phyloP scores from a whole-genome alignment of 2,797 vertebrate species.

The Harpagifer antarcticus region DNA sequence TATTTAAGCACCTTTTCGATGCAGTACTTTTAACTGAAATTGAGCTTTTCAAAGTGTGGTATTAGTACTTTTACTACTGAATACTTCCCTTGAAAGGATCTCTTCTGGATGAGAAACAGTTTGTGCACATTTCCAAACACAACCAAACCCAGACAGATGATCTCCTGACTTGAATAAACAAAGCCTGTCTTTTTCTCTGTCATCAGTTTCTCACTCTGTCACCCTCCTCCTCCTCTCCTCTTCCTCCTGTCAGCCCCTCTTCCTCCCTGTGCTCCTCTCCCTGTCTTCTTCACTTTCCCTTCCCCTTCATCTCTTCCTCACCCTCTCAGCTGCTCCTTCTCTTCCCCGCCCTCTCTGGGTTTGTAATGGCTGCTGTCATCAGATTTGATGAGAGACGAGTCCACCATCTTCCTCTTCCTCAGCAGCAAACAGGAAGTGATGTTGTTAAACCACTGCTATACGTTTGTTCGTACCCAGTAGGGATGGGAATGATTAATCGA shows the following conservation, averaged over 20 bases:
- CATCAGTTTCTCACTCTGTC: constrained; percentile 52
- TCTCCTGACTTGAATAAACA: background rate
- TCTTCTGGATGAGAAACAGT: background rate
- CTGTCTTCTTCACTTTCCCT: constrained; percentile 62
- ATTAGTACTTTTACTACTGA: no score
- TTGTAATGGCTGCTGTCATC: constrained; percentile 68
- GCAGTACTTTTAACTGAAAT: no score
- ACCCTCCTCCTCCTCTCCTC: background rate
- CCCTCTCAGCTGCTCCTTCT: constrained; percentile 37
- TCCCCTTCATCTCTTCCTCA: constrained; percentile 67
- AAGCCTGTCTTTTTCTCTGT: constrained; percentile 36
- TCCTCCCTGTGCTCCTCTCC: constrained; percentile 44
- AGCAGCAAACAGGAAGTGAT: constrained; percentile 13
- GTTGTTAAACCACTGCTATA: constrained; percentile 4
- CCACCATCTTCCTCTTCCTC: constrained; percentile 18
- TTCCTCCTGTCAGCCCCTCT: constrained; percentile 68
- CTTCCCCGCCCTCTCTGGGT: constrained; percentile 39
- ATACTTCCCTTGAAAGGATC: background rate
- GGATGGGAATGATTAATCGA: no score
- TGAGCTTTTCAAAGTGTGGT: no score
- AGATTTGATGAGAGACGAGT: constrained; percentile 48
- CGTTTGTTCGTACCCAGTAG: background rate
- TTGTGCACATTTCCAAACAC: background rate
- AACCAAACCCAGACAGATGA: background rate
- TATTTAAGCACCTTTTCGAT: no score